phyloP scores from a whole-genome alignment of 2,888 invertebrate genomes.

The Drosophila meridionalis region DNA sequence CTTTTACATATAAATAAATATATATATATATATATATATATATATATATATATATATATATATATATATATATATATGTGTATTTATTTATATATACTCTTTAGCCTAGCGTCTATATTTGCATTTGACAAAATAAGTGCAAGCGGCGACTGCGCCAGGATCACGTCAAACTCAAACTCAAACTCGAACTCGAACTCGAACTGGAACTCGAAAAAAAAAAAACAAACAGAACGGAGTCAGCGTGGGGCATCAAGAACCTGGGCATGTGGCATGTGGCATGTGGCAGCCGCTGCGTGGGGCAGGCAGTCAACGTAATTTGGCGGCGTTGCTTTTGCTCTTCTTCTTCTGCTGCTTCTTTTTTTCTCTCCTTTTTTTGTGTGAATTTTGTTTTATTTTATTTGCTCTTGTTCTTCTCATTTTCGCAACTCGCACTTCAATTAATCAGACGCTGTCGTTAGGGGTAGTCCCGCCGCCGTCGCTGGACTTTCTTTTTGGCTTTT shows the following conservation, averaged over 20 bases:
- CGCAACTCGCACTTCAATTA: constrained; percentile 79
- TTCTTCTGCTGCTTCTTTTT: constrained; percentile 3
- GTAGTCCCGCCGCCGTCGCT: constrained; percentile 13
- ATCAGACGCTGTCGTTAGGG: constrained; percentile 60
- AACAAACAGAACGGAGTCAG: constrained; percentile 29
- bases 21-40: constrained; percentile 10
- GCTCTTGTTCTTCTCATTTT: constrained; percentile 55
- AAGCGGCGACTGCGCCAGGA: constrained; percentile 40
- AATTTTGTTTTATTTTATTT: constrained; percentile 18
- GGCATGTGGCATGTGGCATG: constrained; percentile 46
- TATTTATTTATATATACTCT: constrained; percentile 15
- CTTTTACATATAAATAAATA: constrained; percentile 1
- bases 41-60: constrained; percentile 11
- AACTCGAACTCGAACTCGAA: background rate
- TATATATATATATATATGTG: constrained; percentile 6
- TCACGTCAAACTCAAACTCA: constrained; percentile 16
- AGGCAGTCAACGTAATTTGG: constrained; percentile 69
- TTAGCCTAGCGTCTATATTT: constrained; percentile 69
- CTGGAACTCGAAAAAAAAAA: constrained; percentile 6
- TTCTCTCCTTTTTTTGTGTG: constrained; percentile 8
- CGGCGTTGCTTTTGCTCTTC: constrained; percentile 55
- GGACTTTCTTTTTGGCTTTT: constrained; percentile 26
- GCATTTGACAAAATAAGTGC: constrained; percentile 81
- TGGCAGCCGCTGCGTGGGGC: constrained; percentile 20
- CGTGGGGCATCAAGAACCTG: constrained; percentile 59